Evolutionary conservation across 2,797 vertebrate species (phyloP).

Genomic region (Parauchenoglanis ngamensis): DNA sequence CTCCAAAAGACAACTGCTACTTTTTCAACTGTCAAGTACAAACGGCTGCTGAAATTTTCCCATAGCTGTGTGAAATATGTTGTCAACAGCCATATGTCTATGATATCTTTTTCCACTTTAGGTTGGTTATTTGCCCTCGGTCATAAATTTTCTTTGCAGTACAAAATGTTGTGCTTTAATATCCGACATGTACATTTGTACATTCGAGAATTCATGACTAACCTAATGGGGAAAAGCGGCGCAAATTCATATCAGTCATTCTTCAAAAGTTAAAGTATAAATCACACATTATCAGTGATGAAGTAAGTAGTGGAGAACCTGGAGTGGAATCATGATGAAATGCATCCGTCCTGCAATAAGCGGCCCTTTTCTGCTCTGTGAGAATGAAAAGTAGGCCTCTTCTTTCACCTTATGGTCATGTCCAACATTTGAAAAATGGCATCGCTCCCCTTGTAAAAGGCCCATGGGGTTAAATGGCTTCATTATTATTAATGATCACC

Average conservation of each 20-base stretch:
- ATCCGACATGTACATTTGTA: conserved; percentile 53
- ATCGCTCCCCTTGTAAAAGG: conserved; percentile 77
- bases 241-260: conserved; percentile 52
- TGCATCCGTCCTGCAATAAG: conserved; percentile 61
- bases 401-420: conserved; percentile 76
- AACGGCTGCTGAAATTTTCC: conserved; percentile 35
- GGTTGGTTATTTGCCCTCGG: conserved; percentile 40
- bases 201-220: conserved; percentile 52
- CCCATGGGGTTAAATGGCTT: conserved; percentile 83
- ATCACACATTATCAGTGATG: conserved; percentile 57
- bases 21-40: conserved; percentile 13
- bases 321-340: conserved; percentile 55
- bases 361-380: conserved; percentile 72
- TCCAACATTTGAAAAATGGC: conserved; percentile 77
- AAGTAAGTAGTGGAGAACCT: conserved; percentile 51
- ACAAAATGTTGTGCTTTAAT: conserved; percentile 44
- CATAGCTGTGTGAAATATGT: conserved; percentile 36
- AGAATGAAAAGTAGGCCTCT: conserved; percentile 75
- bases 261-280: conserved; percentile 57
- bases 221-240: conserved; percentile 43
- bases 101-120: conserved; percentile 18
- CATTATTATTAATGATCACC: conserved; percentile 88
- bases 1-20: conserved; percentile 23
- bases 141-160: conserved; percentile 51
- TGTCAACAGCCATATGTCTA: conserved; percentile 36